Base-by-base conservation (phyloP, 2,888 invertebrate species). In the Disparrhopalites patrizii region DNA sequence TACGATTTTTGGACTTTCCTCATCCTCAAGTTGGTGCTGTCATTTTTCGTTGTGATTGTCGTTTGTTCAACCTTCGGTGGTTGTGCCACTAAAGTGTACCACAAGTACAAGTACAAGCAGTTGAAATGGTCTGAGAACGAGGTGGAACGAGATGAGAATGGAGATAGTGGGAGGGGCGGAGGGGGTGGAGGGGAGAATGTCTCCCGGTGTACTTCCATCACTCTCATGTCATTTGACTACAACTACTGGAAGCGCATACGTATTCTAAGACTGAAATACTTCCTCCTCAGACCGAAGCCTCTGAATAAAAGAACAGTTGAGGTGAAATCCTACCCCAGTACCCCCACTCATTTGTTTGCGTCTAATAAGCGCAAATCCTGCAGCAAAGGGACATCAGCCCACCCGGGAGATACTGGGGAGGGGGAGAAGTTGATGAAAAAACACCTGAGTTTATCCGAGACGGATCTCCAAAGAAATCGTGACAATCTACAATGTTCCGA, bases 221-320 rank as follows among this genome's bases (percentile, higher is more conserved):
- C 75, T 10, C 57, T 74, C 57, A 74, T 75, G 74, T 73, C 75
- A 13, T 74, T 75, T 60, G 75, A 75, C 70, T 72, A 75, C 50
- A 68, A 68, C 28, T 70, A 74, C 62, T 74, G 73, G 72, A 69
- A 70, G 60, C 63, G 72, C 36, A 62, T 72, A 10, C 69, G 72
- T 36, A 58, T 71, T 30, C 62, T 74, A 27, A 66, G 74, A 54
- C 71, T 75, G 40, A 73, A 73, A 52, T 66, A 72, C 54, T 74
- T 74, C 50, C 68, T 75, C 58, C 68, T 75, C 36, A 62, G 68
- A 54, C 75, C 73, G 1, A 66, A 69, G 36, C 66, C 65, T 43
- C 40, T 69, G 50, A 51, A 60, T 28, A 50, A 40, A 28, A 33
- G 40, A 20, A 70, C 69, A 23, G 61, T 68, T 62, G 70, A 68